A percentile compares a stretch with the other conserved stretches of the same genome.
Evolutionary conservation across 2,888 invertebrate genomes (phyloP).

Genomic region (Heliconius erato): DNA sequence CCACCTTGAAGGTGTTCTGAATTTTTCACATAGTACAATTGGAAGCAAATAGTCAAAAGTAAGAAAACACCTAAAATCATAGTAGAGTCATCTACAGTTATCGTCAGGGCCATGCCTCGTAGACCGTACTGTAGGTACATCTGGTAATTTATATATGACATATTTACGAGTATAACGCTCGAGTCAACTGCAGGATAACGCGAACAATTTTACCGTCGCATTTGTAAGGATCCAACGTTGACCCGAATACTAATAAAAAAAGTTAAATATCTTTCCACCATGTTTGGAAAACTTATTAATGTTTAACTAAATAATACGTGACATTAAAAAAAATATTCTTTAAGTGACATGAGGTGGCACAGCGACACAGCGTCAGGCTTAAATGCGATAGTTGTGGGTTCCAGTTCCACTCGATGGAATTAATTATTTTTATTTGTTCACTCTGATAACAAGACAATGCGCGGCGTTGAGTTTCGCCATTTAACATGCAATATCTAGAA

Average conservation of each 20-base stretch:
- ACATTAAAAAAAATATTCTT: not conserved
- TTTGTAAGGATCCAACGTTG: constrained; percentile 33
- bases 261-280: constrained; percentile 3
- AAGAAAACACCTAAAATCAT: not conserved
- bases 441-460: not conserved
- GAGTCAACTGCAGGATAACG: constrained; percentile 31
- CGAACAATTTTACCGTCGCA: constrained; percentile 15
- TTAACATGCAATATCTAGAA: not conserved
- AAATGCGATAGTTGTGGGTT: too few relatives aligned
- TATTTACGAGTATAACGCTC: not conserved
- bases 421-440: too few relatives aligned
- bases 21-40: too few relatives aligned
- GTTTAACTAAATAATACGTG: not conserved
- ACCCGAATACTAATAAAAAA: constrained; percentile 27
- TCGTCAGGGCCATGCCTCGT: not conserved
- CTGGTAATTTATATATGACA: not conserved
- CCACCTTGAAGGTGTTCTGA: not conserved
- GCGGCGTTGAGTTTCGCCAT: not conserved
- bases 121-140: constrained; percentile 1
- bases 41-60: not conserved
- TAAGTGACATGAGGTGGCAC: not conserved
- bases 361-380: too few relatives aligned
- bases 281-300: not conserved
- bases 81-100: too few relatives aligned
- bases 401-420: too few relatives aligned